Evolutionary conservation across 2,888 invertebrate species (phyloP).

Genomic region (Dioctria linearis): DNA sequence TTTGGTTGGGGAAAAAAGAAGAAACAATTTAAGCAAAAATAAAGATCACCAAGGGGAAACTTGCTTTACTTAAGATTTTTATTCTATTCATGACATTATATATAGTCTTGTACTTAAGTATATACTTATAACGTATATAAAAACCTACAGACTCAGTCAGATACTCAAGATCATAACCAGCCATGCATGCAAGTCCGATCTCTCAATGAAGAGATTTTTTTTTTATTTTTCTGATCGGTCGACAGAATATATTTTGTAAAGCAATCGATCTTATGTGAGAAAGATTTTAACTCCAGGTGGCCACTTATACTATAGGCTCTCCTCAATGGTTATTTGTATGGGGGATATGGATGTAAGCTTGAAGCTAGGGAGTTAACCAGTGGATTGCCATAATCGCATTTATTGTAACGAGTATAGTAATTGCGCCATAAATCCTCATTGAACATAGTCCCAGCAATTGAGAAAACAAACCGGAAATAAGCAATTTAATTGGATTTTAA

Average conservation of each 20-base stretch:
- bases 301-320: background rate
- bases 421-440: slow-evolving; percentile 45
- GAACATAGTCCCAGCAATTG: background rate
- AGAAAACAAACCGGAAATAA: slow-evolving; percentile 17
- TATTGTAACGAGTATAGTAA: background rate
- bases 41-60: background rate
- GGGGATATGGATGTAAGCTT: too few relatives aligned
- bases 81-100: background rate
- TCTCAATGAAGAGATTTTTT: background rate
- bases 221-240: background rate
- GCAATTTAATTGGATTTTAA: slow-evolving; percentile 46
- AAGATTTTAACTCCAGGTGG: slow-evolving; percentile 43
- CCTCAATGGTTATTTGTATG: background rate
- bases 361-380: slow-evolving; percentile 11
- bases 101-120: too few relatives aligned
- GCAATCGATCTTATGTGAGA: background rate
- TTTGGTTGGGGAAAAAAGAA: slow-evolving; percentile 1
- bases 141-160: background rate
- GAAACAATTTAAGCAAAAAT: background rate
- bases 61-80: slow-evolving; percentile 14
- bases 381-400: slow-evolving; percentile 29
- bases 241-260: background rate
- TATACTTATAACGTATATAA: slow-evolving; percentile 4
- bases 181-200: slow-evolving; percentile 5
- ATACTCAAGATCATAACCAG: slow-evolving; percentile 27